These are phyloP conservation scores for Vireo altiloquus DNA, from an alignment of 2,113 vertebrate species.

Conservation along the genomic window DNA sequence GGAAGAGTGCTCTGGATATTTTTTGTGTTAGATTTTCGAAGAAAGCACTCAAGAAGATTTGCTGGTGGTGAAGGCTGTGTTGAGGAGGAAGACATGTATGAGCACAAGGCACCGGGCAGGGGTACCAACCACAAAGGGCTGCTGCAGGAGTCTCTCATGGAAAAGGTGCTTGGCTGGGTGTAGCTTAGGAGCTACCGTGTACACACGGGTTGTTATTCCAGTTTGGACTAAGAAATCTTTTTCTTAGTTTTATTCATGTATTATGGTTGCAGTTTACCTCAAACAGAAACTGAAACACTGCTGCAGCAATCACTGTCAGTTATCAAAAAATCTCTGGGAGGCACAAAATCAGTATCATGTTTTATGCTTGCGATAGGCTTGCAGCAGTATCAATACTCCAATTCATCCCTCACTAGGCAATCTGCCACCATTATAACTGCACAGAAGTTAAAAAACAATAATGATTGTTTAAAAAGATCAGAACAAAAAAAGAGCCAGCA, in stretches of 20 bases:
- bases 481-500: not conserved
- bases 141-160: not conserved
- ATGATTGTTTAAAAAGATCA: not conserved
- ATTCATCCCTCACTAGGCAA: not conserved
- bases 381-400: not conserved
- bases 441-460: not conserved
- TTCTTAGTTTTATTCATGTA: not conserved
- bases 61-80: not conserved
- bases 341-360: not conserved
- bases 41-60: not conserved
- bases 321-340: not conserved
- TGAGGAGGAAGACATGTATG: not conserved
- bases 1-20: not conserved
- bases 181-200: not conserved
- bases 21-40: slow-evolving; percentile 18
- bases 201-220: not conserved
- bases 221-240: not conserved
- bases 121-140: not conserved
- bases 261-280: not conserved
- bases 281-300: not conserved
- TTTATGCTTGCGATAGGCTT: not conserved
- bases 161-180: not conserved
- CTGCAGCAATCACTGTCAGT: not conserved
- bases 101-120: not conserved
- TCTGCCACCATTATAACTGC: not conserved